phyloP scores from a whole-genome alignment of 2,113 vertebrate genomes.

The Seriola quinqueradiata region DNA sequence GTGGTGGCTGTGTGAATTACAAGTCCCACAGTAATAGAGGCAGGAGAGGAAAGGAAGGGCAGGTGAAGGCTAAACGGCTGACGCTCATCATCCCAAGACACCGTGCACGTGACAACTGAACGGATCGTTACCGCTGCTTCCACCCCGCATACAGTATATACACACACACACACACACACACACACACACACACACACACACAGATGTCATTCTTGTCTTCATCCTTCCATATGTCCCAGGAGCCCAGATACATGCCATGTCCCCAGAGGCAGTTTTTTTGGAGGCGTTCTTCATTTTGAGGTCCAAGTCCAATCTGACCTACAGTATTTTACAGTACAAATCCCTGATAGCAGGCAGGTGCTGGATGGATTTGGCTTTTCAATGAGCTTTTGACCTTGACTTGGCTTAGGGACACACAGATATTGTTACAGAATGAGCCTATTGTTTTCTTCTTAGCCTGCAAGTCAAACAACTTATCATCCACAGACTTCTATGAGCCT shows the following conservation, averaged over 20 bases:
- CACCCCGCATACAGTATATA: neutral
- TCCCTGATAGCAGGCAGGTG: conserved; percentile 40
- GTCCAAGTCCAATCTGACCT: conserved; percentile 58
- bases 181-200: conserved; percentile 1
- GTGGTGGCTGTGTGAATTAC: conserved; percentile 40
- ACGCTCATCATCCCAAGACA: conserved; percentile 21
- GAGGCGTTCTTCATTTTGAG: conserved; percentile 46
- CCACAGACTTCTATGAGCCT: neutral
- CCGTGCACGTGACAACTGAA: neutral
- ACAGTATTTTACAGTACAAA: conserved; percentile 38
- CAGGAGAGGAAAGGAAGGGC: conserved; percentile 18
- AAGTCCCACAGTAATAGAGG: conserved; percentile 10
- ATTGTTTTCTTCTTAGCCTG: conserved; percentile 26
- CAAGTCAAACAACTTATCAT: conserved; percentile 29
- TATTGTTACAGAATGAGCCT: conserved; percentile 20
- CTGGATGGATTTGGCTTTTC: conserved; percentile 43
- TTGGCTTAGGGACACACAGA: conserved; percentile 28
- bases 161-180: conserved; percentile 1
- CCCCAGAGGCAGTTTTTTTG: conserved; percentile 20
- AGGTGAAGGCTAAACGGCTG: conserved; percentile 44
- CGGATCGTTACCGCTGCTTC: conserved; percentile 23
- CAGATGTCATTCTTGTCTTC: neutral
- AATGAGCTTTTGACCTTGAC: conserved; percentile 52
- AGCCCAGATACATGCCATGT: conserved; percentile 30
- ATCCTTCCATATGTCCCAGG: conserved; percentile 22